Evolutionary conservation across 1,140 invertebrate species (phyloP), one percentile per base, ranked within the genome.

Genomic region (Apis florea): DNA sequence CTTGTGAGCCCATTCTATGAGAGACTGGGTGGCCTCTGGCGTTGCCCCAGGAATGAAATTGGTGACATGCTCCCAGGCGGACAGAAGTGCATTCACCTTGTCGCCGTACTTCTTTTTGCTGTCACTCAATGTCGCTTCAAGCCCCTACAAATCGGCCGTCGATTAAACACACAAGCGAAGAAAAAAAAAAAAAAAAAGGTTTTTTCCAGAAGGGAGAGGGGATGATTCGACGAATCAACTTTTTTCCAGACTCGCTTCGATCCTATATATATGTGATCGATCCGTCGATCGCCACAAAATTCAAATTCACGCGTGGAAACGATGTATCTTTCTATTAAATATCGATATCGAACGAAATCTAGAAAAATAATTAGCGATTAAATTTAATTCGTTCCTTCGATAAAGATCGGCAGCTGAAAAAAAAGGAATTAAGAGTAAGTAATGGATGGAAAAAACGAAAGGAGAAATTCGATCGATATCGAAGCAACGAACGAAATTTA

Each of bases 1-100:
- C 94, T 93, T 94, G 92, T 94, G 93, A 88, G 94, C 92, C 92
- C 93, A 94, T 93, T 94, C 93, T 93, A 94, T 94, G 90, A 94
- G 92, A 87, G 92, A 90, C 88, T 94, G 91, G 88, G 92, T 92
- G 89, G 90, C 89, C 83, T 94, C 93, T 88, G 93, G 91, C 88
- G 90, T 90, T 88, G 93, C 93, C 84, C 90, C 90, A 87, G 92
- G 92, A 90, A 93, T 93, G 90, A 94, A 93, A 92, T 94, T 94
- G 86, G 94, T 93, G 88, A 95, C 93, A 91, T 94, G 92, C 90
- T 94, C 94, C 94, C 94, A 95, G 88, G 94, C 94, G 87, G 93
- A 91, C 89, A 95, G 91, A 90, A 95, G 94, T 91, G 94, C 93
- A 90, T 92, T 93, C 88, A 95, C 94, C 93, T 95, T 95, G 90